Evolutionary conservation across 2,113 vertebrate genomes (phyloP).

Genomic region (Caretta caretta): DNA sequence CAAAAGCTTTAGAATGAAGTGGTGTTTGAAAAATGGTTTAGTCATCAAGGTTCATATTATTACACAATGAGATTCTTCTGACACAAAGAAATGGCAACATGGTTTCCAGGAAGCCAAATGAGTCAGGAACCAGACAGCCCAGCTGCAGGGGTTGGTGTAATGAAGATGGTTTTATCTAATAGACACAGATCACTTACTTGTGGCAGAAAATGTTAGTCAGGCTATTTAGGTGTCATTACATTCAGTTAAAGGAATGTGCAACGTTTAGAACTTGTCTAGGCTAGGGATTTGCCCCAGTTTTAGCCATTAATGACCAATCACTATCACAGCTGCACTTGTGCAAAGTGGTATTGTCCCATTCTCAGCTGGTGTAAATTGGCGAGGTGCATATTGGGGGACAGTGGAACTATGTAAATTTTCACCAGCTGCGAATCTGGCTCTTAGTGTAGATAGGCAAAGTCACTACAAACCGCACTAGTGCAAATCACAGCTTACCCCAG

Average conservation of each 20-base stretch:
- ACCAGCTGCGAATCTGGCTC: not conserved
- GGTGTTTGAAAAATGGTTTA: not conserved
- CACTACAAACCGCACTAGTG: not conserved
- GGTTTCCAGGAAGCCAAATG: conserved; percentile 39
- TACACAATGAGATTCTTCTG: not conserved
- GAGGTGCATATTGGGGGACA: accelerated
- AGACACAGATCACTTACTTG: not conserved
- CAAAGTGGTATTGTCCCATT: not conserved
- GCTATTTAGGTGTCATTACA: not conserved
- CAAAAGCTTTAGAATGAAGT: not conserved
- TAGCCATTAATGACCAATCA: not conserved
- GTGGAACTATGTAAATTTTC: not conserved
- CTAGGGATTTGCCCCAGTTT: not conserved
- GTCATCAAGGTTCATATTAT: conserved; percentile 6
- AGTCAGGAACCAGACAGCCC: conserved; percentile 49
- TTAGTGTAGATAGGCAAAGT: not conserved
- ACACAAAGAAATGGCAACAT: not conserved
- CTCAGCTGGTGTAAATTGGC: not conserved
- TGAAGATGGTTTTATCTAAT: conserved; percentile 26
- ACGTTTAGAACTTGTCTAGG: not conserved
- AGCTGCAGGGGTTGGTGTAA: not conserved
- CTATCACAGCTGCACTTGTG: not conserved
- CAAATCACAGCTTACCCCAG: not conserved
- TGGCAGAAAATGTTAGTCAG: not conserved
- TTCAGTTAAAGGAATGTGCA: not conserved